phyloP scores from a whole-genome alignment of 1,140 invertebrate genomes.

The Kradibia gibbosae region DNA sequence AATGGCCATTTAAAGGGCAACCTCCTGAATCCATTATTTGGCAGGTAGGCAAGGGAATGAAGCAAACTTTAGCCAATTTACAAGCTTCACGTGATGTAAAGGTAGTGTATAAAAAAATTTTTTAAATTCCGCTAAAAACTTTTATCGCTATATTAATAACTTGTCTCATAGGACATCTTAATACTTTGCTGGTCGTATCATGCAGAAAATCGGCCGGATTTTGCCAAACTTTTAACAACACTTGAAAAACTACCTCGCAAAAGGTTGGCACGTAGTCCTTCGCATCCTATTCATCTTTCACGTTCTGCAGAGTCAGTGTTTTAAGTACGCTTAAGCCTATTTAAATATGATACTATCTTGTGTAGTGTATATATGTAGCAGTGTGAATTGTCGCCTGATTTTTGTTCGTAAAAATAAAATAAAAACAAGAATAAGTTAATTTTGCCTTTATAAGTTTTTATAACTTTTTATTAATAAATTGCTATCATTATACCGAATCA shows the following conservation, averaged over 20 bases:
- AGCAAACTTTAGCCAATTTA: conserved; percentile 94
- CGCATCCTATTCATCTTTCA: conserved; percentile 95
- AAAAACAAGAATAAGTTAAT: conserved; percentile 43
- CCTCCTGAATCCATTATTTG: conserved; percentile 97
- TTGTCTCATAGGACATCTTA: conserved; percentile 87
- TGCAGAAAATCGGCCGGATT: conserved; percentile 89
- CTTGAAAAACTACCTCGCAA: conserved; percentile 95
- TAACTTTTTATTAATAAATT: conserved; percentile 38
- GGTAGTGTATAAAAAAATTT: conserved; percentile 74
- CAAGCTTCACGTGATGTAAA: conserved; percentile 97
- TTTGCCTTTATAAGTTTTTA: conserved; percentile 47
- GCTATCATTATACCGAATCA: conserved; percentile 22
- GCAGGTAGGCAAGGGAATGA: conserved; percentile 97
- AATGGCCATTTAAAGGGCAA: conserved; percentile 95
- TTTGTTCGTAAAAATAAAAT: conserved; percentile 65
- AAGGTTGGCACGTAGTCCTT: conserved; percentile 94
- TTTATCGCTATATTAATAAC: neutral
- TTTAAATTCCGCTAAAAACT: neutral
- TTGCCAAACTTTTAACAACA: conserved; percentile 86
- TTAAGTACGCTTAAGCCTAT: conserved; percentile 73
- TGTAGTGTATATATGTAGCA: conserved; percentile 68
- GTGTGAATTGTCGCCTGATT: conserved; percentile 63
- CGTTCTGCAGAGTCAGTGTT: conserved; percentile 94
- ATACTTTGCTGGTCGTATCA: conserved; percentile 97
- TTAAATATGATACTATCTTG: conserved; percentile 66